A percentile compares a stretch with the other conserved stretches of the same genome.
Conservation (phyloP, 2,888 invertebrate genomes). For the Drosophila vallismaia region DNA sequence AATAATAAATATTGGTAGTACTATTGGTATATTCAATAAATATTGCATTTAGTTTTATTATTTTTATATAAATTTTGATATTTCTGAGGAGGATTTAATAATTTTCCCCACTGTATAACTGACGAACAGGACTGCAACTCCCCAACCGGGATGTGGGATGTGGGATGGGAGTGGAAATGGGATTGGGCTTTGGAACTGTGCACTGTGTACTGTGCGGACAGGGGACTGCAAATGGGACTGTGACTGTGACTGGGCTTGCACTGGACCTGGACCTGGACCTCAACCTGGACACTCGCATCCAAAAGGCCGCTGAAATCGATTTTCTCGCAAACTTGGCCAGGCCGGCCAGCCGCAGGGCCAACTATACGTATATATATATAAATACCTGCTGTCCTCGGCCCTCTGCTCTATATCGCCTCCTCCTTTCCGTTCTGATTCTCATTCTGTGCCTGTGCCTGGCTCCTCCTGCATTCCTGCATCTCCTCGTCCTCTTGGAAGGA, state of each 20-base stretch:
- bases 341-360: slow-evolving; percentile 62
- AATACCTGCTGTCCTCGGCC: slow-evolving; percentile 28
- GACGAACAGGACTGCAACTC: slow-evolving; percentile 28
- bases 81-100: background rate
- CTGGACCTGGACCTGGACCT: slow-evolving; percentile 30
- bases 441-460: slow-evolving; percentile 1
- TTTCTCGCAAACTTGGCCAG: slow-evolving; percentile 75
- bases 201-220: background rate
- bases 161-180: slow-evolving; percentile 17
- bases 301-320: slow-evolving; percentile 67
- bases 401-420: slow-evolving; percentile 30
- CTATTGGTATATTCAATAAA: no score
- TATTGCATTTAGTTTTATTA: no score
- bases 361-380: background rate
- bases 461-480: slow-evolving; percentile 1
- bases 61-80: no score
- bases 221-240: slow-evolving; percentile 38
- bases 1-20: no score
- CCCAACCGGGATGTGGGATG: slow-evolving; percentile 37
- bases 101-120: slow-evolving; percentile 5
- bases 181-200: slow-evolving; percentile 3
- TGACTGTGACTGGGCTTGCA: slow-evolving; percentile 28
- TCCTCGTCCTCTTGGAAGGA: slow-evolving; percentile 4
- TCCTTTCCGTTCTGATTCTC: slow-evolving; percentile 10
- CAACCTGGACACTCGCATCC: slow-evolving; percentile 44